Percentiles rank a stretch among this genome's conserved stretches.
phyloP scores from a whole-genome alignment of 2,888 invertebrate genomes.

The Ferrisia virgata region DNA sequence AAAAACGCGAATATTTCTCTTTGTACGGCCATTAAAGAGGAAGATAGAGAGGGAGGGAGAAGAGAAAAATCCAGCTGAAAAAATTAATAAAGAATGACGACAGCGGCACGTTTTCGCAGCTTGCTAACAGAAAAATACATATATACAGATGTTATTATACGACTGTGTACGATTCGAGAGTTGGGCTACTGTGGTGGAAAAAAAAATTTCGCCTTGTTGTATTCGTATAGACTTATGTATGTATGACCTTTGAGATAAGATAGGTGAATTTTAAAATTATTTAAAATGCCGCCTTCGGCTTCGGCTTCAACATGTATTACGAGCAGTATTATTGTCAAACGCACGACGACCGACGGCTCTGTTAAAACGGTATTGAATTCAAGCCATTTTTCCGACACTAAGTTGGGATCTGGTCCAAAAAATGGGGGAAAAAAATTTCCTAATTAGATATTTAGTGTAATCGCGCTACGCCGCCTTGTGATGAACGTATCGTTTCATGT shows the following conservation, averaged over 20 bases:
- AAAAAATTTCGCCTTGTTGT: no score
- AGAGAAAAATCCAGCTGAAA: no score
- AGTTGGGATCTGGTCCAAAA: not conserved
- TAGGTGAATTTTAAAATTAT: not conserved
- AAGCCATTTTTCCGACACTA: not conserved
- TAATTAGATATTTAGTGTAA: not conserved
- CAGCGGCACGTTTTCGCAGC: not conserved
- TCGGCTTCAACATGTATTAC: no score
- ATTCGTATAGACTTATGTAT: no score
- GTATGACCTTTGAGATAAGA: not conserved
- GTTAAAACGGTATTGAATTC: constrained; percentile 1
- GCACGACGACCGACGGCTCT: not conserved
- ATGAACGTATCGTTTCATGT: no score
- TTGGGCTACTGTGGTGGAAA: no score
- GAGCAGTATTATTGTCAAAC: not conserved
- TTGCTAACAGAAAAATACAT: not conserved
- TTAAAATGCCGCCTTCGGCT: not conserved
- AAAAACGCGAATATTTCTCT: not conserved
- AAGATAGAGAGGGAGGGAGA: no score
- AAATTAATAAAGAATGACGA: not conserved
- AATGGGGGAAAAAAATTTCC: not conserved
- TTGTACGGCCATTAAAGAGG: not conserved
- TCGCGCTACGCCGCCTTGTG: no score
- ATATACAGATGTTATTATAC: not conserved
- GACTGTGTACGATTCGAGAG: no score